Conservation (phyloP, 1,140 invertebrate genomes). For the Aphelinus certus region DNA sequence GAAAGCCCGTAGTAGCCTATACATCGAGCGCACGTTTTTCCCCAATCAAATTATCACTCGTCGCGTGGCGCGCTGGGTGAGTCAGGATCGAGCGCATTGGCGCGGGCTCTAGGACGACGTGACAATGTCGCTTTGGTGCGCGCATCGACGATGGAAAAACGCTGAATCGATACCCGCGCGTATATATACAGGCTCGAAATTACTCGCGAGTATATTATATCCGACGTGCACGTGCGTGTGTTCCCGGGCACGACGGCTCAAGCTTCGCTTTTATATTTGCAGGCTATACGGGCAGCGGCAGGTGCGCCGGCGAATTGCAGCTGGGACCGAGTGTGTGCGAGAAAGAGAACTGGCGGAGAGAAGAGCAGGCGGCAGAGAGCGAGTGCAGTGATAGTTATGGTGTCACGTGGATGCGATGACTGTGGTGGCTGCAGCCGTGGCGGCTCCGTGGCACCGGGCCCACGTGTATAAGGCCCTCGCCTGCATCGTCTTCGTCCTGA, state of each 20-base stretch:
- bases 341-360: background rate
- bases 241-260: no score
- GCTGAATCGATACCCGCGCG: no score
- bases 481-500: conserved; percentile 59
- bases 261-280: no score
- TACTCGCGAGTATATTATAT: no score
- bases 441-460: conserved; percentile 63
- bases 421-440: conserved; percentile 52
- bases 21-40: no score
- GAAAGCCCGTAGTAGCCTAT: no score
- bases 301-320: background rate
- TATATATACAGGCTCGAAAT: no score
- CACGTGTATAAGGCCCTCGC: conserved; percentile 62
- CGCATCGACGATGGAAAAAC: background rate
- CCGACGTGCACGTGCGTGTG: no score
- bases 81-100: no score
- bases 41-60: no score
- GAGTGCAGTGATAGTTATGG: conserved; percentile 24
- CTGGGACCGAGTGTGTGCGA: background rate
- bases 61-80: no score
- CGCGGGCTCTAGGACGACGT: no score
- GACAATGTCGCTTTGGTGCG: background rate
- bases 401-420: conserved; percentile 36
- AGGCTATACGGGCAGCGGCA: background rate
- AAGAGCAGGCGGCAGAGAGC: background rate